A percentile compares a stretch with the other conserved stretches of the same genome.
These are phyloP conservation scores for Varroa destructor DNA, from an alignment of 1,140 invertebrate genomes.

Conservation along the genomic window DNA sequence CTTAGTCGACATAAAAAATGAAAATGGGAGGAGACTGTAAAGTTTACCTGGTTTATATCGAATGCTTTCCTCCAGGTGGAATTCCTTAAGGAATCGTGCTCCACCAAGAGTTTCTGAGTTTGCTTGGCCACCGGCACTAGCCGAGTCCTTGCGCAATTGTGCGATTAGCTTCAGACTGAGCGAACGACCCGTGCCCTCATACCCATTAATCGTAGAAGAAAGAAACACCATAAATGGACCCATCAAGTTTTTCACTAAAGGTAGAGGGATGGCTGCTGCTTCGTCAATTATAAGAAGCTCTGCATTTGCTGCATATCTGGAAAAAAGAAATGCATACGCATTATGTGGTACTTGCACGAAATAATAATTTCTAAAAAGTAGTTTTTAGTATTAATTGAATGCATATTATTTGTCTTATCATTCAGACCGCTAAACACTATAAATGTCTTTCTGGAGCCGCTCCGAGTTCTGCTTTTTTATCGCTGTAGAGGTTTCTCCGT, in stretches of 20 bases:
- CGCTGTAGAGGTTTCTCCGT: too few species aligned
- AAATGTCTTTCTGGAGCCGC: too few species aligned
- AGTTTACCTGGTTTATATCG: constrained; percentile 32
- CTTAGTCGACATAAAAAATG: background rate
- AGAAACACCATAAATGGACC: constrained; percentile 89
- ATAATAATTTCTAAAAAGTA: too few species aligned
- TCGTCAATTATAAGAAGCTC: constrained; percentile 95
- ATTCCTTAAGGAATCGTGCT: constrained; percentile 40
- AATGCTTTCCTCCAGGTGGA: constrained; percentile 35
- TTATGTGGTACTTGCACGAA: too few species aligned
- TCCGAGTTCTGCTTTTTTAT: too few species aligned
- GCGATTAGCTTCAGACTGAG: constrained; percentile 87
- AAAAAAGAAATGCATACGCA: too few species aligned
- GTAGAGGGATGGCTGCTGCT: constrained; percentile 93
- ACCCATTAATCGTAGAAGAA: constrained; percentile 93
- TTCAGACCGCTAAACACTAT: too few species aligned
- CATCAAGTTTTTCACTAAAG: constrained; percentile 74
- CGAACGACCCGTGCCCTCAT: constrained; percentile 94
- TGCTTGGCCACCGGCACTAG: constrained; percentile 30
- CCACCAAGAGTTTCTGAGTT: constrained; percentile 36
- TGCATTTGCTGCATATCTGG: constrained; percentile 63
- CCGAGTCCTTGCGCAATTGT: constrained; percentile 57
- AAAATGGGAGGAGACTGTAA: constrained; percentile 16
- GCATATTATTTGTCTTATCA: too few species aligned
- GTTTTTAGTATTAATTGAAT: too few species aligned